A percentile compares a stretch with the other conserved stretches of the same genome.
These are phyloP conservation scores for Semnornis frantzii DNA, from an alignment of 2,113 vertebrate genomes.

Conservation along the genomic window DNA sequence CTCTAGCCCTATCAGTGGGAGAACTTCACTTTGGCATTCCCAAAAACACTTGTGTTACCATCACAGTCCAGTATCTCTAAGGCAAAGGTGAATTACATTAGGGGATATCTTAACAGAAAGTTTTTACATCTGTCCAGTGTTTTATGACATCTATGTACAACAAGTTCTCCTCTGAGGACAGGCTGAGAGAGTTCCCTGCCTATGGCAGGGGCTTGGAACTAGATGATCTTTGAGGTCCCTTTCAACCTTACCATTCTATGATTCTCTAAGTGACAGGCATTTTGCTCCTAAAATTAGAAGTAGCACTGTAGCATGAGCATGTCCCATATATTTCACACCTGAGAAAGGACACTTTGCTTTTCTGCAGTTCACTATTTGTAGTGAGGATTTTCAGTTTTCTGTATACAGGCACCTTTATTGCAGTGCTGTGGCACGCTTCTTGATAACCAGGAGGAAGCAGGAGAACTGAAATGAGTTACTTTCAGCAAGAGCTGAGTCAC, in stretches of 20 bases:
- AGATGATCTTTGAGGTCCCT: no score
- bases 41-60: not conserved
- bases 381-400: not conserved
- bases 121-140: not conserved
- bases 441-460: slow-evolving; percentile 37
- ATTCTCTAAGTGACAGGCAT: not conserved
- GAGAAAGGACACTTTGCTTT: not conserved
- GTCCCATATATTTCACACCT: not conserved
- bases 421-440: slow-evolving; percentile 2
- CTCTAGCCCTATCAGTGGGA: not conserved
- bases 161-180: no score
- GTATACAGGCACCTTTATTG: not conserved
- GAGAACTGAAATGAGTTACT: slow-evolving; percentile 14
- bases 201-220: no score
- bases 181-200: no score
- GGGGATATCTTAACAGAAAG: not conserved
- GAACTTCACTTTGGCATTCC: not conserved
- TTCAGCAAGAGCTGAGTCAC: slow-evolving; percentile 59
- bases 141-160: not conserved
- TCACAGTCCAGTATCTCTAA: not conserved
- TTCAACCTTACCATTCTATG: no score
- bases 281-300: not conserved
- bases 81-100: not conserved
- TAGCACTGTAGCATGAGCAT: not conserved
- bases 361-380: not conserved